phyloP scores from a whole-genome alignment of 2,888 invertebrate species.

The Gortyna flavago region DNA sequence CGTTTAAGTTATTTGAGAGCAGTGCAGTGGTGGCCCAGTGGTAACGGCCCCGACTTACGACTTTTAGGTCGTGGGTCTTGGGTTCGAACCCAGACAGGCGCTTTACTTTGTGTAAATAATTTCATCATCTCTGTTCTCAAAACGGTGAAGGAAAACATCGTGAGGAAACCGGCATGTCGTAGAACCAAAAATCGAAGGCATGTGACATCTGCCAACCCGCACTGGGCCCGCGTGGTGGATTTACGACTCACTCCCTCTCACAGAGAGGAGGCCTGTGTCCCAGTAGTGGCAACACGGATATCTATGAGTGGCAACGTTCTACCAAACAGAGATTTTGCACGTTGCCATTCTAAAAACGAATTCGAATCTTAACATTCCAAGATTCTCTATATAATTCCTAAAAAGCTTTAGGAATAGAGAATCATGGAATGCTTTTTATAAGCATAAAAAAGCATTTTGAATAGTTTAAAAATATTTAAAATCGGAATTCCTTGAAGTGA shows the following conservation, averaged over 20 bases:
- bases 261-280: neutral
- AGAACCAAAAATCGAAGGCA: neutral
- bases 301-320: too few relatives aligned
- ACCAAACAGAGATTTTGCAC: neutral
- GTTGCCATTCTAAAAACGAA: neutral
- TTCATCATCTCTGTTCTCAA: too few relatives aligned
- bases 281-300: too few relatives aligned
- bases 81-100: neutral
- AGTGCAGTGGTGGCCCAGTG: neutral
- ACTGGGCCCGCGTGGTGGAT: neutral
- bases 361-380: neutral
- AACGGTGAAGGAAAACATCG: neutral
- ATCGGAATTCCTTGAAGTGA: neutral
- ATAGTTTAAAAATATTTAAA: conserved; percentile 20
- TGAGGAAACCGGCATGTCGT: neutral
- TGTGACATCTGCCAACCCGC: neutral
- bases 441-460: neutral
- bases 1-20: conserved; percentile 6
- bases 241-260: neutral
- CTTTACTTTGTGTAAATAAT: neutral
- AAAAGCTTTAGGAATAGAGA: too few relatives aligned
- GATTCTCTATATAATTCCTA: neutral
- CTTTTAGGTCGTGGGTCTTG: too few relatives aligned
- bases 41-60: neutral
- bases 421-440: too few relatives aligned